Conservation (phyloP, 1,140 invertebrate genomes). For the Drosophila arizonae region DNA sequence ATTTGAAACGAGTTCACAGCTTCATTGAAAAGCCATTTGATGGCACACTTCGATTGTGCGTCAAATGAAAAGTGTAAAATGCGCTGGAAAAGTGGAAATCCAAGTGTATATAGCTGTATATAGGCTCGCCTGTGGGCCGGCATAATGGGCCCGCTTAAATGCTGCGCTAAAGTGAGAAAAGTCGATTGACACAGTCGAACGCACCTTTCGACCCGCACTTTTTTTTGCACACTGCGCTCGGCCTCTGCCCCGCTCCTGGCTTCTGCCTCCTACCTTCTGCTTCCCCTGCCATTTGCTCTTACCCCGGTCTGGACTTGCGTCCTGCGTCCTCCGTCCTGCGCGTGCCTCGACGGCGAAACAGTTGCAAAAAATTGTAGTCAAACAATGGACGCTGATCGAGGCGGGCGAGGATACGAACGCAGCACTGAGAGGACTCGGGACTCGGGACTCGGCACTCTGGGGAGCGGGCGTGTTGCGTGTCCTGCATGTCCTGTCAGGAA, state of each 20-base stretch:
- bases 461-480: conserved; percentile 47
- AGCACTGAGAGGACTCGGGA: background rate
- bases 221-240: conserved; percentile 10
- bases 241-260: too few species aligned
- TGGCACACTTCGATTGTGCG: conserved; percentile 45
- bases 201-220: conserved; percentile 75
- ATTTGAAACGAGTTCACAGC: conserved; percentile 1
- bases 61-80: conserved; percentile 5
- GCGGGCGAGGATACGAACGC: background rate
- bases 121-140: conserved; percentile 45
- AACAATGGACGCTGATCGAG: conserved; percentile 33
- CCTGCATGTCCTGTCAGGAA: conserved; percentile 59
- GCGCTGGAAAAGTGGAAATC: conserved; percentile 49
- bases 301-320: background rate
- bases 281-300: conserved; percentile 8
- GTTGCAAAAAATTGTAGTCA: conserved; percentile 62
- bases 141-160: conserved; percentile 57
- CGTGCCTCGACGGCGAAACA: conserved; percentile 59
- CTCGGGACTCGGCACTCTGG: background rate
- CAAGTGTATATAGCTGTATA: conserved; percentile 39
- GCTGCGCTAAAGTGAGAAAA: conserved; percentile 62
- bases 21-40: conserved; percentile 58
- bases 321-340: conserved; percentile 23
- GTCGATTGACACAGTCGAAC: conserved; percentile 33
- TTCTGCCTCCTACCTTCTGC: background rate